A percentile compares a stretch with the other conserved stretches of the same genome.
These are phyloP conservation scores for Phalangium opilio DNA, from an alignment of 2,888 invertebrate genomes.

Conservation along the genomic window DNA sequence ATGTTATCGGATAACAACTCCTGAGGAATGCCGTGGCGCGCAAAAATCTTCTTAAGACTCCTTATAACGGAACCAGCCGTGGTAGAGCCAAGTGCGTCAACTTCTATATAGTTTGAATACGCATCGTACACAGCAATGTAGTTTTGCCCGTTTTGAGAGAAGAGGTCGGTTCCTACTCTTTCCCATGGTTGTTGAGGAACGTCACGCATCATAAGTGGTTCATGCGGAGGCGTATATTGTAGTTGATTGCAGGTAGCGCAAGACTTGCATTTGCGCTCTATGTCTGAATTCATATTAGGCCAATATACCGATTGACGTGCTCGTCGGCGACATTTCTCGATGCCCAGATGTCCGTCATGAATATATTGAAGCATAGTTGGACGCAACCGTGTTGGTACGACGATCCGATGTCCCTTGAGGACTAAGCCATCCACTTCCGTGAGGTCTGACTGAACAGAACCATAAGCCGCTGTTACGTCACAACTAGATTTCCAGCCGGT, in stretches of 20 bases:
- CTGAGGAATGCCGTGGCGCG: background rate
- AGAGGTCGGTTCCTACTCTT: no score
- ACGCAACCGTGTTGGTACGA: background rate
- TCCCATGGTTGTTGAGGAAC: no score
- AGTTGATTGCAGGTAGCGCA: slow-evolving; percentile 1
- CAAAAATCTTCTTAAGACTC: no score
- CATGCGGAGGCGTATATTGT: slow-evolving; percentile 1
- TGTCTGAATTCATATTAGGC: slow-evolving; percentile 1
- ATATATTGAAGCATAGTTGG: background rate
- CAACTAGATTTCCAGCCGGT: slow-evolving; percentile 1
- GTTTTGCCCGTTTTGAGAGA: no score
- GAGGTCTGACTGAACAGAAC: slow-evolving; percentile 4
- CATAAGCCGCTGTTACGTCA: background rate
- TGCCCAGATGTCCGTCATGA: slow-evolving; percentile 5
- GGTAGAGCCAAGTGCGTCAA: no score
- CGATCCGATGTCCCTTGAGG: slow-evolving; percentile 1
- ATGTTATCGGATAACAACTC: background rate
- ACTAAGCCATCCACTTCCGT: slow-evolving; percentile 3
- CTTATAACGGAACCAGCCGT: no score
- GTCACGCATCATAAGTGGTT: slow-evolving; percentile 4
- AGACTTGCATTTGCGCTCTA: background rate
- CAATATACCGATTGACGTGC: slow-evolving; percentile 6
- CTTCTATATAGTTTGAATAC: slow-evolving; percentile 1
- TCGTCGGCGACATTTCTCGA: slow-evolving; percentile 4
- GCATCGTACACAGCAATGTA: background rate